Conservation (phyloP, 2,888 invertebrate species). For the Rhorus exstirpatorius region DNA sequence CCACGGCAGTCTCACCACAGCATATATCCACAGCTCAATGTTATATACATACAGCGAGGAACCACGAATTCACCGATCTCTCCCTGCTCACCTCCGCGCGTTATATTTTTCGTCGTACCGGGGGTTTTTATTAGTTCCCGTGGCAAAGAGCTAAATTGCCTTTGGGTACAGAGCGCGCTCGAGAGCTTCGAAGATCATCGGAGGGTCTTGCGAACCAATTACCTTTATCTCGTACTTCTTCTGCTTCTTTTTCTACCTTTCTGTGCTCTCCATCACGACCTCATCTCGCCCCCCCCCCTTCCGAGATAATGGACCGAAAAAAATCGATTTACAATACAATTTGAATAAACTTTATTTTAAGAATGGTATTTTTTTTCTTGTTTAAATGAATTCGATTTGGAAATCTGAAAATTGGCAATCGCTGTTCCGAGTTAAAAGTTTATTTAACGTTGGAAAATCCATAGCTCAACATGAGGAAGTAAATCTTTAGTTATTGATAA, state of each 20-base stretch:
- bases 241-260: conserved; percentile 49
- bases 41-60: conserved; percentile 31
- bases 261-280: conserved; percentile 17
- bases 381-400: neutral
- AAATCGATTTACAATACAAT: conserved; percentile 22
- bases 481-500: no score
- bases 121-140: conserved; percentile 73
- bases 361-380: neutral
- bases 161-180: conserved; percentile 57
- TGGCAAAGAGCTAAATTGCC: conserved; percentile 74
- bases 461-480: no score
- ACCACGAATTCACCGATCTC: conserved; percentile 43
- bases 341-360: conserved; percentile 1
- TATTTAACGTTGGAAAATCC: no score
- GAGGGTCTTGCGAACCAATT: conserved; percentile 74
- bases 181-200: conserved; percentile 72
- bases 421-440: no score
- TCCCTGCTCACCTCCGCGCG: conserved; percentile 19
- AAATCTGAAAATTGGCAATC: no score
- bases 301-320: conserved; percentile 48
- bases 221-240: conserved; percentile 70
- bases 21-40: conserved; percentile 59
- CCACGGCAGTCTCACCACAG: conserved; percentile 52
- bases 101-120: conserved; percentile 71
- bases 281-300: conserved; percentile 53